Evolutionary conservation across 1,140 invertebrate species (phyloP).

Genomic region (Contarinia nasturtii): DNA sequence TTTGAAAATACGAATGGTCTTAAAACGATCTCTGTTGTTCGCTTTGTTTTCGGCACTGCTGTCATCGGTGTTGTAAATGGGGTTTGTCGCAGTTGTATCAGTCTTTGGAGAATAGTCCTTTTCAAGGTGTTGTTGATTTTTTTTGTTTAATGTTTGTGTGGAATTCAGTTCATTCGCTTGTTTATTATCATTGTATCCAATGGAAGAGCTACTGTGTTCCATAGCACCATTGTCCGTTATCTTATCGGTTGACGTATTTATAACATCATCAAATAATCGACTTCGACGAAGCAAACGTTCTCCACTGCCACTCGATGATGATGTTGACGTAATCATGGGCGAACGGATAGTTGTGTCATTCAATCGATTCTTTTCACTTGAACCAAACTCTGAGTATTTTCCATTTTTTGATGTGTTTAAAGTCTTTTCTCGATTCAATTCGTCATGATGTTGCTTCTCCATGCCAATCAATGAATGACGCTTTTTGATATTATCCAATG

Average conservation of each 20-base stretch:
- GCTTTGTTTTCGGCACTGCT: conserved; percentile 7
- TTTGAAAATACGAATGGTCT: conserved; percentile 20
- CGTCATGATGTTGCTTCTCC: not conserved
- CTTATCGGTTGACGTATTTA: not conserved
- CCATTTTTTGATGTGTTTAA: too few species aligned
- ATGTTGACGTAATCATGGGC: conserved; percentile 4
- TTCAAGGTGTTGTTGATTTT: not conserved
- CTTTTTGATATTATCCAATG: conserved; percentile 17
- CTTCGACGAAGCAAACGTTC: conserved; percentile 19
- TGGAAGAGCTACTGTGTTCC: not conserved
- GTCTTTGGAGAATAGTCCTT: not conserved
- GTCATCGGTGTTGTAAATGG: too few species aligned
- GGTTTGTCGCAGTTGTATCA: too few species aligned
- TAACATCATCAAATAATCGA: conserved; percentile 21
- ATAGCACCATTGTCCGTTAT: not conserved
- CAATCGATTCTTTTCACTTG: too few species aligned
- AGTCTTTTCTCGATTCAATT: too few species aligned
- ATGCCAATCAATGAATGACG: conserved; percentile 4
- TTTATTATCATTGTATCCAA: not conserved
- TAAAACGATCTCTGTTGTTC: conserved; percentile 21
- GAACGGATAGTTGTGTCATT: not conserved
- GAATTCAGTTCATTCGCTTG: not conserved
- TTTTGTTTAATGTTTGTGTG: not conserved
- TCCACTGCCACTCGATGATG: conserved; percentile 5
- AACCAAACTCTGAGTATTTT: too few species aligned